Percentiles rank a stretch among this genome's conserved stretches.
Conservation (phyloP, 2,888 invertebrate species). For the Rhagophthalmus giganteus region DNA sequence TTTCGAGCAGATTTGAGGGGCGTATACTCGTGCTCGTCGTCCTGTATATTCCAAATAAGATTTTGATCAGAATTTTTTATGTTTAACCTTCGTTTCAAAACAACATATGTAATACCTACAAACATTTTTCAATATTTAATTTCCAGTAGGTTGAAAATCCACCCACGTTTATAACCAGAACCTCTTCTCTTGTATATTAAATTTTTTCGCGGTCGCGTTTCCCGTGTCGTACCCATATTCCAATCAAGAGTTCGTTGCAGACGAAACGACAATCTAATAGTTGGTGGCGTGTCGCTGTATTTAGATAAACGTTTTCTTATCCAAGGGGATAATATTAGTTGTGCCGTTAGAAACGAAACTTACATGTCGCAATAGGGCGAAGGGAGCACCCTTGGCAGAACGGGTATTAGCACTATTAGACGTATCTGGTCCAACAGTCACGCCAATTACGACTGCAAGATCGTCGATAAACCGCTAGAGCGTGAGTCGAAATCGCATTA, state of each 20-base stretch:
- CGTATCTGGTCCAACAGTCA: constrained; percentile 49
- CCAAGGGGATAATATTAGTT: constrained; percentile 52
- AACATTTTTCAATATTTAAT: too few species aligned
- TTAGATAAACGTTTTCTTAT: constrained; percentile 47
- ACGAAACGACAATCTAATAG: constrained; percentile 25
- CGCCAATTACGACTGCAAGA: constrained; percentile 45
- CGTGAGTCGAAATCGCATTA: constrained; percentile 15
- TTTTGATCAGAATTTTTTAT: too few species aligned
- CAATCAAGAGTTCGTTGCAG: constrained; percentile 19
- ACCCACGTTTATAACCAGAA: too few species aligned
- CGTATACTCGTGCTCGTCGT: too few species aligned
- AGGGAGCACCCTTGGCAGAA: constrained; percentile 41
- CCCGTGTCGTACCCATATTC: too few species aligned
- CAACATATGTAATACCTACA: too few species aligned
- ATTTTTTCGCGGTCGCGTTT: too few species aligned
- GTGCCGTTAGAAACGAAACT: constrained; percentile 48
- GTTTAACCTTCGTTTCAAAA: too few species aligned
- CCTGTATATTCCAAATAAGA: too few species aligned
- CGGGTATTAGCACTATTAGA: constrained; percentile 51
- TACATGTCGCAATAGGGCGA: constrained; percentile 42
- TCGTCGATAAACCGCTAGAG: constrained; percentile 16
- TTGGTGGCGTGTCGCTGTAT: constrained; percentile 41
- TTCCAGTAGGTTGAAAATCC: too few species aligned
- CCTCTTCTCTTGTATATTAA: too few species aligned
- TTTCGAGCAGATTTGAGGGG: too few species aligned